Evolutionary conservation across 2,113 vertebrate species (phyloP).

Genomic region (Dinomys branickii): DNA sequence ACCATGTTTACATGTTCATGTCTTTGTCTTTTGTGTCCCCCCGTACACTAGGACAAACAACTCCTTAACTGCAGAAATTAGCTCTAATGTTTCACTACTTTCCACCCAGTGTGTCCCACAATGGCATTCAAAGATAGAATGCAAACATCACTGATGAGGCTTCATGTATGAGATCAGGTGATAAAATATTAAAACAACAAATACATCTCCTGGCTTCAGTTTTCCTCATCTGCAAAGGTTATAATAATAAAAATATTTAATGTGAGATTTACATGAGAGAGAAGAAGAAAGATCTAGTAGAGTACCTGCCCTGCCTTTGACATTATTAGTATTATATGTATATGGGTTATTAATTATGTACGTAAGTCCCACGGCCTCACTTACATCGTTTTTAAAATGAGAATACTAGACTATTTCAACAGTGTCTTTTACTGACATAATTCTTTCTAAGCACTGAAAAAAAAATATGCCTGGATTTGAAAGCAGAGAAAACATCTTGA

Average conservation of each 20-base stretch:
- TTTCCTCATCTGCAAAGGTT: not conserved
- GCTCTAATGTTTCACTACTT: not conserved
- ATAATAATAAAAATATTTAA: not conserved
- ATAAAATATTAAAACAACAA: not conserved
- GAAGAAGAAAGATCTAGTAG: not conserved
- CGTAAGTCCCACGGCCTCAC: not conserved
- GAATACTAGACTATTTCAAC: not conserved
- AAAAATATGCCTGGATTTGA: not conserved
- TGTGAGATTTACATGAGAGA: not conserved
- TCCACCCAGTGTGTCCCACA: not conserved
- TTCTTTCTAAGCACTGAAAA: not conserved
- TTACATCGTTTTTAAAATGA: constrained; percentile 10
- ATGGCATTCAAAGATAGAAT: not conserved
- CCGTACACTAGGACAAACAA: not conserved
- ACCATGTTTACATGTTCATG: not conserved
- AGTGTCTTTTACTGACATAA: not conserved
- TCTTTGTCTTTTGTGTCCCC: not conserved
- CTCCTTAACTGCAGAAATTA: not conserved
- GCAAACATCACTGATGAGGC: not conserved
- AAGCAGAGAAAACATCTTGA: not conserved
- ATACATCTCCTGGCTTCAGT: not conserved
- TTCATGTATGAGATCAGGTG: not conserved
- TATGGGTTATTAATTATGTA: not conserved
- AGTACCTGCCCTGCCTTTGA: not conserved
- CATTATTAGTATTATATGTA: not conserved